Conservation (phyloP, 2,888 invertebrate genomes). For the Nymphalis urticae region DNA sequence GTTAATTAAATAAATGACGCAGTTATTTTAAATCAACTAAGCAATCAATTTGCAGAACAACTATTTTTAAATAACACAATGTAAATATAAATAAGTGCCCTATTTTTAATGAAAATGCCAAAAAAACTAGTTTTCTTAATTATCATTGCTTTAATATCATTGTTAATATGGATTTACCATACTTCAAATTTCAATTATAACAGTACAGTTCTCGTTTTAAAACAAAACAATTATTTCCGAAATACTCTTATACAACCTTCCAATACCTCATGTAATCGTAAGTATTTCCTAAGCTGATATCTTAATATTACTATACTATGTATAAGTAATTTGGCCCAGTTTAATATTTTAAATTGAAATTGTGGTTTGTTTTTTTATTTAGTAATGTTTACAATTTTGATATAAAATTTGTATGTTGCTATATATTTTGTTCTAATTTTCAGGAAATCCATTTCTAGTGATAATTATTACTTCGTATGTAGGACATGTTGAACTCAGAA, state of each 20-base stretch:
- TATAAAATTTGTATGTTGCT: not conserved
- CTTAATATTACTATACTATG: too few relatives aligned
- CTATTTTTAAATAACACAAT: not conserved
- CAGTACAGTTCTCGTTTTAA: slow-evolving; percentile 47
- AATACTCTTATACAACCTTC: slow-evolving; percentile 49
- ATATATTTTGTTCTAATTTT: slow-evolving; percentile 6
- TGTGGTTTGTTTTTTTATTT: too few relatives aligned
- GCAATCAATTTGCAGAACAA: too few relatives aligned
- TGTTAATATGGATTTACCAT: slow-evolving; percentile 62
- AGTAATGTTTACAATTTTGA: not conserved
- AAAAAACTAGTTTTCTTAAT: slow-evolving; percentile 43
- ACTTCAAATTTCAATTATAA: slow-evolving; percentile 52
- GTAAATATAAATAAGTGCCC: slow-evolving; percentile 18
- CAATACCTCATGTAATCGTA: slow-evolving; percentile 52
- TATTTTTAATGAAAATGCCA: slow-evolving; percentile 40
- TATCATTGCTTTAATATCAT: slow-evolving; percentile 45
- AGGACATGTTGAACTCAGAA: slow-evolving; percentile 85
- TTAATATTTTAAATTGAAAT: too few relatives aligned
- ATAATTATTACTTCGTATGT: slow-evolving; percentile 89
- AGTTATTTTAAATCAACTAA: too few relatives aligned
- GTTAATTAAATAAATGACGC: too few relatives aligned
- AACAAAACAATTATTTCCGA: slow-evolving; percentile 44
- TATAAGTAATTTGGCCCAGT: too few relatives aligned
- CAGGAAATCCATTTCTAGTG: slow-evolving; percentile 57
- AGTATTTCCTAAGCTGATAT: slow-evolving; percentile 32